Percentiles rank a stretch among this genome's conserved stretches.
Evolutionary conservation across 2,113 vertebrate species (phyloP).

Genomic region (Nettapus auritus): DNA sequence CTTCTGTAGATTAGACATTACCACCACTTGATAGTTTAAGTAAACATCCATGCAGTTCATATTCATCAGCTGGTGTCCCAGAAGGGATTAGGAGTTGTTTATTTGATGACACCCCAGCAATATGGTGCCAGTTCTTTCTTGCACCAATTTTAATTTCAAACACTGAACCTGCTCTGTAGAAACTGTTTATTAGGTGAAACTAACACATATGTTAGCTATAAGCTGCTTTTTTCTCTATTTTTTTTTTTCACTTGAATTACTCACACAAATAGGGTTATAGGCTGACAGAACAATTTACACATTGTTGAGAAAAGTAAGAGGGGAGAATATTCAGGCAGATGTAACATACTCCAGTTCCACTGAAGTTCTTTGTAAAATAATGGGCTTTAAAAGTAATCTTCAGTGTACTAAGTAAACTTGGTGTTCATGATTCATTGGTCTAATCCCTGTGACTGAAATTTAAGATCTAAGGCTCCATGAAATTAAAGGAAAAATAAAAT

Average conservation of each 20-base stretch:
- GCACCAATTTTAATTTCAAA: neutral
- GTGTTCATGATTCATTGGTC: conserved; percentile 3
- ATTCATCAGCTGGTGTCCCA: conserved; percentile 30
- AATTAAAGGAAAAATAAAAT: conserved; percentile 64
- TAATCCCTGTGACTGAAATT: conserved; percentile 66
- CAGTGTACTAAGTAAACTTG: conserved; percentile 30
- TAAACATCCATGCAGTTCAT: neutral
- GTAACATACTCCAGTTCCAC: neutral
- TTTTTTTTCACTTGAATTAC: neutral
- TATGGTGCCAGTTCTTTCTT: conserved; percentile 1
- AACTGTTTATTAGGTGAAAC: conserved; percentile 23
- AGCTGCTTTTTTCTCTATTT: neutral
- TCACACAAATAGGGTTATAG: neutral
- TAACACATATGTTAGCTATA: neutral
- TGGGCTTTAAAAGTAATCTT: conserved; percentile 38
- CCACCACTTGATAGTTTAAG: neutral
- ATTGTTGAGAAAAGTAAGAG: neutral
- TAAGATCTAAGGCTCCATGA: conserved; percentile 59
- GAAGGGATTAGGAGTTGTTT: conserved; percentile 28
- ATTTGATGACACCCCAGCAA: conserved; percentile 24
- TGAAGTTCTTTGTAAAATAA: neutral
- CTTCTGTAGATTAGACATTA: neutral
- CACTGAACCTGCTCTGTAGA: neutral
- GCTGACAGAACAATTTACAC: neutral
- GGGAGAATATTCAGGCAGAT: neutral